phyloP scores from a whole-genome alignment of 2,888 invertebrate genomes.

The Laothoe populi region DNA sequence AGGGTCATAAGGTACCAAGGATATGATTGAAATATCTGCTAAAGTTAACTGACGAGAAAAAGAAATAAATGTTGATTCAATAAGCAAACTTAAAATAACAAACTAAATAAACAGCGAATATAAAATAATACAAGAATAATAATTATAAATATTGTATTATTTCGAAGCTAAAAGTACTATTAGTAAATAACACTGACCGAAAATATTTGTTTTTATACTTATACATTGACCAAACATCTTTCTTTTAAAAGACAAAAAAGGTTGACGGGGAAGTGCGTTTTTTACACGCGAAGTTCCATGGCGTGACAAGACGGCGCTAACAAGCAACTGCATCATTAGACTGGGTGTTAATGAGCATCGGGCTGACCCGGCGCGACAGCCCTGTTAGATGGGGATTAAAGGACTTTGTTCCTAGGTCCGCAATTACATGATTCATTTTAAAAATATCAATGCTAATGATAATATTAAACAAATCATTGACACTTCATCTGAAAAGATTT shows the following conservation, averaged over 20 bases:
- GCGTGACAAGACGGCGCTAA: slow-evolving; percentile 60
- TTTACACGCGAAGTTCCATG: slow-evolving; percentile 46
- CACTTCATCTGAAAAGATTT: no score
- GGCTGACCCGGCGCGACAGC: slow-evolving; percentile 35
- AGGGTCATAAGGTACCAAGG: no score
- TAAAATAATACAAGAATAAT: no score
- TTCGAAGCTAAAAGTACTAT: no score
- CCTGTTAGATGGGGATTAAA: slow-evolving; percentile 22
- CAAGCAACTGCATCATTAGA: slow-evolving; percentile 72
- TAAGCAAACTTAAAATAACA: no score
- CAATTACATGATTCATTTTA: slow-evolving; percentile 1
- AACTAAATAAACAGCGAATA: no score
- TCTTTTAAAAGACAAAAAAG: slow-evolving; percentile 3
- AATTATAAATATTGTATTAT: no score
- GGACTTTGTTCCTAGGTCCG: slow-evolving; percentile 13
- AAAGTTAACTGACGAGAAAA: no score
- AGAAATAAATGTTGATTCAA: no score
- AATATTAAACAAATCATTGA: no score
- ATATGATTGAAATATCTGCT: no score
- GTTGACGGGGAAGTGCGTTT: slow-evolving; percentile 33
- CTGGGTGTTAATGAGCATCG: slow-evolving; percentile 59
- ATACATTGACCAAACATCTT: background rate
- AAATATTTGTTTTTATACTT: slow-evolving; percentile 3
- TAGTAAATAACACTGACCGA: background rate
- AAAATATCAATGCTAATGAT: no score